Base-by-base conservation (phyloP, 2,113 vertebrate species). In the Crotalus helleri region DNA sequence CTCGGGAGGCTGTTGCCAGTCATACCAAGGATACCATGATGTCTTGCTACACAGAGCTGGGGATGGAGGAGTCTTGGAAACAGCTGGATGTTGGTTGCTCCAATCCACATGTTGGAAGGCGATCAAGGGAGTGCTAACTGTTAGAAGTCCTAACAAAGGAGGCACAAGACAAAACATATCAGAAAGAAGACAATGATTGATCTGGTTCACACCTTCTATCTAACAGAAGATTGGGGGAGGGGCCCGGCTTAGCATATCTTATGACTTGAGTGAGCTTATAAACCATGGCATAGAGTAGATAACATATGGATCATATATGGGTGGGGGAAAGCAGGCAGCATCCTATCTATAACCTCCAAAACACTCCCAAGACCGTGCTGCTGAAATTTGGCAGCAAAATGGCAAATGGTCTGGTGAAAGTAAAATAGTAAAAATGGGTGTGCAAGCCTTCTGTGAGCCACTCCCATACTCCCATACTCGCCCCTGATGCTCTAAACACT, bases 21-120 rank as follows among this genome's bases (percentile, higher is more conserved):
- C 94, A 0, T 99, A 99, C 99, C 99, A 99, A 0, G 96, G 87
- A 88, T 99, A 99, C 99, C 98, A 99, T 3, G 96, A 94, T 39
- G 3, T 85, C 85, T 90, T 24, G 15, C 87, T 54, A 59, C 1
- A 64, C 55, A 98, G 44, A 0, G 91, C 93, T 0, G 97, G 96
- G 0, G 98, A 96, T 0, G 98, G 96, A 0, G 98, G 98, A 0
- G 98, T 99, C 11, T 88, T 88, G 4, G 97, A 95, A 94, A 99
- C 98, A 3, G 99, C 99, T 51, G 97, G 97, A 89, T 99, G 98
- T 23, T 87, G 95, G 51, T 97, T 98, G 55, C 97, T 97, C 93
- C 98, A 99, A 93, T 99, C 98, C 23, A 97, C 97, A 0, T 92
- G 96, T 1, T 97, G 96, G 19, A 97, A 97, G 0, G 98, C 97